phyloP scores from a whole-genome alignment of 2,113 vertebrate genomes.

The Ornithorhynchus anatinus region DNA sequence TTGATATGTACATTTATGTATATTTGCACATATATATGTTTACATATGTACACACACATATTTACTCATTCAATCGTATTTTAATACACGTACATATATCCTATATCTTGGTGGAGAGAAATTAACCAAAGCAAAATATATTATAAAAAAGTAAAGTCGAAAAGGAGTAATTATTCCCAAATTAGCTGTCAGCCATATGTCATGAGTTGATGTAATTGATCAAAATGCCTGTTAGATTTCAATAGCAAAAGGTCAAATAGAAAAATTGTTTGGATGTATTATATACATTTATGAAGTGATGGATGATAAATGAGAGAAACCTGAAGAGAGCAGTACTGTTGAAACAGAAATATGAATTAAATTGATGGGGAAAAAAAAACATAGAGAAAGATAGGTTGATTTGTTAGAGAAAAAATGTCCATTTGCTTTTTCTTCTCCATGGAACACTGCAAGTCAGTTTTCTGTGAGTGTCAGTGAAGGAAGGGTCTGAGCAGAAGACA shows the following conservation, averaged over 20 bases:
- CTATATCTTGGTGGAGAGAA: no score
- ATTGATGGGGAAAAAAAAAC: not conserved
- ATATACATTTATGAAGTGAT: not conserved
- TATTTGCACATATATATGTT: no score
- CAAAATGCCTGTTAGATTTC: constrained; percentile 26
- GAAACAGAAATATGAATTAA: constrained; percentile 19
- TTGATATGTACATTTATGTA: no score
- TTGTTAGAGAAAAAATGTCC: no score
- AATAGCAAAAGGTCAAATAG: not conserved
- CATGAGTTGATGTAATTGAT: not conserved
- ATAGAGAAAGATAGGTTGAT: not conserved
- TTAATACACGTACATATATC: no score
- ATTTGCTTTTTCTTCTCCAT: no score
- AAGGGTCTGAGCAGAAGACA: no score
- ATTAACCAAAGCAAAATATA: not conserved
- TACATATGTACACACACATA: no score
- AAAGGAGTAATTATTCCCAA: not conserved
- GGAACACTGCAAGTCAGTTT: no score
- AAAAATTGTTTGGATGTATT: not conserved
- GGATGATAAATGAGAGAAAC: not conserved
- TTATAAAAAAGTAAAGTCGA: not conserved
- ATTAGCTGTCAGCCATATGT: not conserved
- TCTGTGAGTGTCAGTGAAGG: no score
- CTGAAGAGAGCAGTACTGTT: not conserved
- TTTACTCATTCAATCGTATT: no score